Conservation (phyloP, 2,888 invertebrate species). For the Erebia palarica region DNA sequence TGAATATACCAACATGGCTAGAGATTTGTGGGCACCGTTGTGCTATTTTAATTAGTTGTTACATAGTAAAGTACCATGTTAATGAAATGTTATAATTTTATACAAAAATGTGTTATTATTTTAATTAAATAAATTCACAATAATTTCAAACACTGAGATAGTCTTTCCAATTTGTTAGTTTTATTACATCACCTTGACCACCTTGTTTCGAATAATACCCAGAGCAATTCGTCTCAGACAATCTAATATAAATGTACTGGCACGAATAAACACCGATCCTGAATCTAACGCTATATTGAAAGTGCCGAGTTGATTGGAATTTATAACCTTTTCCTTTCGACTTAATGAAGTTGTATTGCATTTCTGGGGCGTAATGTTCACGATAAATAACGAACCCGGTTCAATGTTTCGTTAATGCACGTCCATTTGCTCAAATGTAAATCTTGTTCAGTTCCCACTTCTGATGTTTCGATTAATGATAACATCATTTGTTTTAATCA, state of each 20-base stretch:
- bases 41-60: no score
- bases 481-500: background rate
- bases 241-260: conserved; percentile 39
- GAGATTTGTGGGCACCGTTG: no score
- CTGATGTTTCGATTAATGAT: conserved; percentile 8
- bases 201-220: conserved; percentile 12
- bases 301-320: conserved; percentile 56
- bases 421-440: conserved; percentile 40
- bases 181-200: background rate
- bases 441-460: conserved; percentile 10
- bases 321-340: conserved; percentile 56
- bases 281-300: conserved; percentile 51
- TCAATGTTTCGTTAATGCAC: conserved; percentile 48
- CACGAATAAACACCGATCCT: conserved; percentile 40
- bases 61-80: no score
- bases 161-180: background rate
- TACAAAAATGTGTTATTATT: no score
- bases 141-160: background rate
- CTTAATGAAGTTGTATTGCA: conserved; percentile 64
- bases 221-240: conserved; percentile 26
- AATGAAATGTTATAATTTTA: no score
- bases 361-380: conserved; percentile 53
- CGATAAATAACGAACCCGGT: conserved; percentile 54
- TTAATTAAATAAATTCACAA: background rate
- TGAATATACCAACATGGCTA: no score